These are phyloP conservation scores for Cisticola juncidis DNA, from an alignment of 2,113 vertebrate genomes.

Conservation along the genomic window DNA sequence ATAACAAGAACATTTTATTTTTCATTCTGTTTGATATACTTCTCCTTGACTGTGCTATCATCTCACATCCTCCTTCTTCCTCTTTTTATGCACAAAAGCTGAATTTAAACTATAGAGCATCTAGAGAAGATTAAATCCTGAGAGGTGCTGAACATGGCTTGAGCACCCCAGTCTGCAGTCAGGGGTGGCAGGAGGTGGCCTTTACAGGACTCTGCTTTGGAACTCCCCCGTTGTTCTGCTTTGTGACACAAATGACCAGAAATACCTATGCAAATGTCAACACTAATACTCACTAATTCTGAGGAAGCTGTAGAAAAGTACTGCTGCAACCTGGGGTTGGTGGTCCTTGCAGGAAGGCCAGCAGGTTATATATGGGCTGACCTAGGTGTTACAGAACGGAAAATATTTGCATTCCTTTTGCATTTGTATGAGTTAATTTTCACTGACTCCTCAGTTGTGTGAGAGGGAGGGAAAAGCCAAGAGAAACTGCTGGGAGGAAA, in stretches of 20 bases:
- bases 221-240: background rate
- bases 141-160: background rate
- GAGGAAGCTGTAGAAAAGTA: background rate
- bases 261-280: background rate
- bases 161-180: fast-evolving
- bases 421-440: background rate
- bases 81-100: background rate
- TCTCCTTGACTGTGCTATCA: background rate
- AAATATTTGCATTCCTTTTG: background rate
- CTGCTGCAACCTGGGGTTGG: background rate
- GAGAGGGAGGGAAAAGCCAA: background rate
- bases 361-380: background rate
- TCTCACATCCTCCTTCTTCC: background rate
- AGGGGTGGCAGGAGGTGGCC: background rate
- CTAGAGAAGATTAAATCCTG: background rate
- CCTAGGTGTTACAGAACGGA: background rate
- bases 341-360: background rate
- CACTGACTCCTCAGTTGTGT: background rate
- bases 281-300: background rate
- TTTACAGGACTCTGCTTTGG: background rate
- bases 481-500: background rate
- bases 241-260: background rate
- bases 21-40: background rate
- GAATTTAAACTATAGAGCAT: background rate
- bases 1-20: background rate